Percentiles rank a stretch among this genome's conserved stretches.
Evolutionary conservation across 2,797 vertebrate genomes (phyloP).

Genomic region (Hoplostethus atlanticus): DNA sequence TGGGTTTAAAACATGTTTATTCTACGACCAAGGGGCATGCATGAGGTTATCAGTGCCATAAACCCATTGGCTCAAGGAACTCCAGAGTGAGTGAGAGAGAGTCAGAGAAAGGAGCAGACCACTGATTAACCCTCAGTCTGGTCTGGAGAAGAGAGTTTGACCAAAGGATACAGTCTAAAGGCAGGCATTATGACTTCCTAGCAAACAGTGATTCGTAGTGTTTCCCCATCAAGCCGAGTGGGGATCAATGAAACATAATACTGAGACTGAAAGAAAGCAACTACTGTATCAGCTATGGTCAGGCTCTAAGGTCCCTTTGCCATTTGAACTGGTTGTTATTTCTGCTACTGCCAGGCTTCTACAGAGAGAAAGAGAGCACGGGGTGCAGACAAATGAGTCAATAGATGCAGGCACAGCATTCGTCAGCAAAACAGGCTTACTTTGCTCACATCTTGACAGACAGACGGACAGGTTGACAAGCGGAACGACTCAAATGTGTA

Average conservation of each 20-base stretch:
- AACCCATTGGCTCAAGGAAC: slow-evolving; percentile 43
- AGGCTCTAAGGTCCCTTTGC: background rate
- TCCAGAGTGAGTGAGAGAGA: slow-evolving; percentile 13
- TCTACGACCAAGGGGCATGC: slow-evolving; percentile 14
- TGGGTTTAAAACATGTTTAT: slow-evolving; percentile 32
- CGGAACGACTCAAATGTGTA: background rate
- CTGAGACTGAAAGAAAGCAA: background rate
- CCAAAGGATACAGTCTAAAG: background rate
- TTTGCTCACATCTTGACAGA: background rate
- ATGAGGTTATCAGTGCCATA: slow-evolving; percentile 60
- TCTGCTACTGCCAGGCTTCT: background rate
- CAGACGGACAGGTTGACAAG: background rate
- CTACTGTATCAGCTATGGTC: background rate
- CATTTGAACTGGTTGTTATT: background rate
- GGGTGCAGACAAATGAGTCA: background rate
- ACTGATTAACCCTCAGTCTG: background rate
- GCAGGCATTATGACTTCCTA: background rate
- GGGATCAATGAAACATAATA: background rate
- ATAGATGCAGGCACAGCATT: slow-evolving; percentile 1
- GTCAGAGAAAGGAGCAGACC: slow-evolving; percentile 18
- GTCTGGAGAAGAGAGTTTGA: slow-evolving; percentile 1
- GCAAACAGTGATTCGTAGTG: slow-evolving; percentile 17
- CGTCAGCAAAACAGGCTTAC: slow-evolving; percentile 2
- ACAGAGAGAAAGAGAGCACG: background rate
- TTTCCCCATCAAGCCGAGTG: slow-evolving; percentile 6